Evolutionary conservation across 2,888 invertebrate genomes (phyloP), one percentile per base, ranked within the genome.

Genomic region (Acrocyrtus sp.): DNA sequence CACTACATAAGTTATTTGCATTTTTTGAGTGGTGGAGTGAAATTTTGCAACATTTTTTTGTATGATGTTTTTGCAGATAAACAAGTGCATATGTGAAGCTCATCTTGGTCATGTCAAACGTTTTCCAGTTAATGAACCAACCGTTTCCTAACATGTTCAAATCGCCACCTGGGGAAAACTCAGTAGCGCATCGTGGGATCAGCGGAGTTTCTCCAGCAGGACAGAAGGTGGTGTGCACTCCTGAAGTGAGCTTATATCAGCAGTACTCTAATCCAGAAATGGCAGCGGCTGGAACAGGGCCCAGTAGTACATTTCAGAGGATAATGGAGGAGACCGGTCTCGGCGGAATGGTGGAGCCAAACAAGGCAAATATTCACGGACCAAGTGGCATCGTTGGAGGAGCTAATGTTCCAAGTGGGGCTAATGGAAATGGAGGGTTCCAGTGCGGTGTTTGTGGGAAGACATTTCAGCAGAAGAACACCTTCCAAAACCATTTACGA

Each of bases 361-460:
- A 29, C 29, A 17, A 19, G 66, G 39, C n/a, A 61, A 50, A 27
- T 26, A n/a, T 45, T n/a, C 19, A n/a, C 39, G 12, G 41, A 19
- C 29, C 21, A 15, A 34, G 39, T 48, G 12, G 21, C 34, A 29
- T 15, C n/a, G 17, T 17, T 12, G 21, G 48, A 50, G 29, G 34
- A 43, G 41, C 41, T 41, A 29, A 50, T 12, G 57, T 48, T 26
- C 29, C 12, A 19, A 21, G 57, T 29, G 54, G 58, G 19, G 78
- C 57, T 19, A 74, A 77, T n/a, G 78, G 78, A 21, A 84, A 83
- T 19, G 83, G 83, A 68, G 86, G 85, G 27, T 89, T 88, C 81
- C 87, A 87, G 81, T 92, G 92, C 83, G 88, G 89, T 58, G 88
- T 91, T 82, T 92, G 92, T 82, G 90, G 90, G 76, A 89, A 92